phyloP scores from a whole-genome alignment of 2,888 invertebrate species.

The Dolichopus griseipennis region DNA sequence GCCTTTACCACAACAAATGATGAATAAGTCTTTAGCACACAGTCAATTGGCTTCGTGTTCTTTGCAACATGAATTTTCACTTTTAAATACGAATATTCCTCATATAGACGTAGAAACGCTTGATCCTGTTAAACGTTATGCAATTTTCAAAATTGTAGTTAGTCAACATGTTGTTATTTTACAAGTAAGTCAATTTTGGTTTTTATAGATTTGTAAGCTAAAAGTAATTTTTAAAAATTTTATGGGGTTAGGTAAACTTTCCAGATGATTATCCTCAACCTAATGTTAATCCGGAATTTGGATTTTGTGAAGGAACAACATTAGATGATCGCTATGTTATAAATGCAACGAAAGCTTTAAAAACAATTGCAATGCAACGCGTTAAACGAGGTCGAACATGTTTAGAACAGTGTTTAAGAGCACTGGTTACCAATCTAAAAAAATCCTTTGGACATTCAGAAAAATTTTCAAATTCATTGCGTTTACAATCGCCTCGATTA shows the following conservation, averaged over 20 bases:
- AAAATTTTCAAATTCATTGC: slow-evolving; percentile 33
- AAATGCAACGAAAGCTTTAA: slow-evolving; percentile 70
- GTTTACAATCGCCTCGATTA: slow-evolving; percentile 40
- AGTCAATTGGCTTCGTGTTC: slow-evolving; percentile 36
- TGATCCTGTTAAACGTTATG: slow-evolving; percentile 47
- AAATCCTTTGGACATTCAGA: slow-evolving; percentile 37
- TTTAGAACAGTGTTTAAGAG: slow-evolving; percentile 74
- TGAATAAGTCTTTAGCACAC: slow-evolving; percentile 14
- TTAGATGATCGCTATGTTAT: slow-evolving; percentile 63
- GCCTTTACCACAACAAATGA: slow-evolving; percentile 18
- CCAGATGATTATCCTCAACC: slow-evolving; percentile 65
- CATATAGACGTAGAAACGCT: slow-evolving; percentile 55
- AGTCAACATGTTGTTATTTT: slow-evolving; percentile 45
- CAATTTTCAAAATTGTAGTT: slow-evolving; percentile 41
- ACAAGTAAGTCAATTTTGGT: slow-evolving; percentile 35
- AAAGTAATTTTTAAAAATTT: background rate
- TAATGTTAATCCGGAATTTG: slow-evolving; percentile 56
- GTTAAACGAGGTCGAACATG: slow-evolving; percentile 80
- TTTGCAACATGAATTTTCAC: slow-evolving; percentile 65
- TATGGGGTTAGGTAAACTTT: slow-evolving; percentile 51
- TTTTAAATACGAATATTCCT: slow-evolving; percentile 65
- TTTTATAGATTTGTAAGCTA: background rate
- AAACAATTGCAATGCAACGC: slow-evolving; percentile 69
- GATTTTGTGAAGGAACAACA: slow-evolving; percentile 56
- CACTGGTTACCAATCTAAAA: slow-evolving; percentile 56